Percentiles rank a stretch among this genome's conserved stretches.
Evolutionary conservation across 2,888 invertebrate species (phyloP).

Genomic region (Dasypogon diadema): DNA sequence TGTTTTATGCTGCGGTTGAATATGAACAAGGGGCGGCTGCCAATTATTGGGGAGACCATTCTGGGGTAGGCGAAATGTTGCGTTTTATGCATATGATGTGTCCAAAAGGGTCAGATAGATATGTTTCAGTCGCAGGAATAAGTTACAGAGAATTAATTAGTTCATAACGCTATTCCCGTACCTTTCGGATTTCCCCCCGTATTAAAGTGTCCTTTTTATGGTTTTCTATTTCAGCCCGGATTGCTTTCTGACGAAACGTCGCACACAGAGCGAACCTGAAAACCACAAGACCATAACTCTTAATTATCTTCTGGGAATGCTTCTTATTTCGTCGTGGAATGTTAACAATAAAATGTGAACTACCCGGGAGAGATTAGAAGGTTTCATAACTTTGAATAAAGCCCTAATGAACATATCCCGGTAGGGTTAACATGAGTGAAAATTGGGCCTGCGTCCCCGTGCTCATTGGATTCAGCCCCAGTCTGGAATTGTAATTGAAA

Average conservation of each 20-base stretch:
- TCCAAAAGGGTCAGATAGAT: constrained; percentile 9
- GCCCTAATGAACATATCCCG: constrained; percentile 49
- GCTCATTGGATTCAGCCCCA: background rate
- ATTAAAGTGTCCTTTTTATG: constrained; percentile 31
- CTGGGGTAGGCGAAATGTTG: background rate
- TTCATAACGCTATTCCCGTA: constrained; percentile 27
- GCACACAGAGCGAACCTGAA: constrained; percentile 7
- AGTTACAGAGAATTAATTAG: constrained; percentile 43
- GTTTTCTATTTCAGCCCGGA: constrained; percentile 28
- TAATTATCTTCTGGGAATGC: constrained; percentile 39
- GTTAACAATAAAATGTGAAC: constrained; percentile 50
- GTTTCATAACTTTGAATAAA: constrained; percentile 50
- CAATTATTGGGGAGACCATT: constrained; percentile 24
- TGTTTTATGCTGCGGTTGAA: constrained; percentile 14
- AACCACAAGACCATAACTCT: constrained; percentile 38
- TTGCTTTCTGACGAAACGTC: constrained; percentile 13
- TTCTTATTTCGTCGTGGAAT: constrained; percentile 49
- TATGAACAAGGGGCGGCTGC: constrained; percentile 16
- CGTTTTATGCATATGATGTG: background rate
- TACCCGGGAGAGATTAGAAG: constrained; percentile 42
- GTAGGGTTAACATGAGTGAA: constrained; percentile 26
- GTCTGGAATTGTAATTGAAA: constrained; percentile 28
- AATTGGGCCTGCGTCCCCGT: constrained; percentile 22
- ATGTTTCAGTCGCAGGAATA: background rate
- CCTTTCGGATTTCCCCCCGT: background rate